These are phyloP conservation scores for Diarsia dahlii DNA, from an alignment of 2,888 invertebrate species.

Conservation along the genomic window DNA sequence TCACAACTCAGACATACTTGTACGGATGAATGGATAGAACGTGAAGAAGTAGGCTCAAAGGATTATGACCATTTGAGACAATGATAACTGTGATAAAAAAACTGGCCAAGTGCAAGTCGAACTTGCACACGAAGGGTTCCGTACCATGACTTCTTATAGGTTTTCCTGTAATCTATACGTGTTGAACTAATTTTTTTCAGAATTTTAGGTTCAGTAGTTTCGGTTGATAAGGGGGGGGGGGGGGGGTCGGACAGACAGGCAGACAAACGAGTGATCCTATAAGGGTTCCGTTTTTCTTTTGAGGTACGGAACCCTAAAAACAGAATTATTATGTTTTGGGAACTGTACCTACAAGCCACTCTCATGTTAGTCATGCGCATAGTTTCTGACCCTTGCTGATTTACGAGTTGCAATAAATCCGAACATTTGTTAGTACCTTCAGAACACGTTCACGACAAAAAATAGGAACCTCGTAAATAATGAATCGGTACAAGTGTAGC, in stretches of 20 bases:
- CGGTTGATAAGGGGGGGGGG: too few relatives aligned
- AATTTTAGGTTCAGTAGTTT: too few relatives aligned
- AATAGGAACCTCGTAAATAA: constrained; percentile 22
- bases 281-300: too few relatives aligned
- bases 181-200: too few relatives aligned
- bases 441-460: constrained; percentile 4
- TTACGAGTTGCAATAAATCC: constrained; percentile 22
- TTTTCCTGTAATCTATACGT: too few relatives aligned
- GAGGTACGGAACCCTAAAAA: too few relatives aligned
- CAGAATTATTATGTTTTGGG: background rate
- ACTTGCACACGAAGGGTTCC: too few relatives aligned
- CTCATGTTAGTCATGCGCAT: background rate
- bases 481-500: constrained; percentile 38
- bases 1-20: background rate
- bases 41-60: background rate
- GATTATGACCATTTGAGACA: background rate
- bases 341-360: background rate
- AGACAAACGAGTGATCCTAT: too few relatives aligned
- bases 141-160: too few relatives aligned
- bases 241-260: too few relatives aligned
- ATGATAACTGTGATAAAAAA: background rate
- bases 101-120: too few relatives aligned
- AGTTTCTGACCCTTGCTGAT: background rate
- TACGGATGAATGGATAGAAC: background rate
- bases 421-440: constrained; percentile 1